phyloP scores from a whole-genome alignment of 1,140 invertebrate species.

The Drosophila sturtevanti region DNA sequence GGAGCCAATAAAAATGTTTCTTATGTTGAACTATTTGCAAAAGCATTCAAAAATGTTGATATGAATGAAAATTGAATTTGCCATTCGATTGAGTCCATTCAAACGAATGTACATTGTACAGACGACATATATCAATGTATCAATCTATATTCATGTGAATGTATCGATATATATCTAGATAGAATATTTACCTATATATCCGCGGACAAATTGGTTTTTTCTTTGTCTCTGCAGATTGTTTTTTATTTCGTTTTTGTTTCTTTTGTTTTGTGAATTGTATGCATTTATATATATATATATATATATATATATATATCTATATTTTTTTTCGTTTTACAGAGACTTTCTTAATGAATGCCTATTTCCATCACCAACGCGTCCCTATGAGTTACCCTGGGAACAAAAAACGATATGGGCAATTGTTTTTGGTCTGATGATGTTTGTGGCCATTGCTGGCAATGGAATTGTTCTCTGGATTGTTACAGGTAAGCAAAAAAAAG shows the following conservation, averaged over 20 bases:
- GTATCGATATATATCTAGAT: not conserved
- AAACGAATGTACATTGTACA: not conserved
- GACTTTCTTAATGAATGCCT: slow-evolving; percentile 82
- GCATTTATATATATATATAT: not conserved
- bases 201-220: not conserved
- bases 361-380: slow-evolving; percentile 79
- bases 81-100: slow-evolving; percentile 4
- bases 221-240: not conserved
- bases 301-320: not conserved
- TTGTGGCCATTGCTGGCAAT: slow-evolving; percentile 92
- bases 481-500: slow-evolving; percentile 85
- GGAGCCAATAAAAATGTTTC: not conserved
- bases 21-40: not conserved
- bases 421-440: slow-evolving; percentile 89
- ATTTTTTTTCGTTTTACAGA: slow-evolving; percentile 39
- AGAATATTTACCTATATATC: not conserved
- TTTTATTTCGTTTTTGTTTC: not conserved
- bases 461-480: slow-evolving; percentile 95
- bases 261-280: not conserved
- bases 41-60: not conserved
- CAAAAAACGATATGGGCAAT: slow-evolving; percentile 87
- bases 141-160: not conserved
- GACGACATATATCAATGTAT: not conserved
- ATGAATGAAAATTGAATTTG: not conserved
- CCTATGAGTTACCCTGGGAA: slow-evolving; percentile 82